Evolutionary conservation across 2,888 invertebrate genomes (phyloP).

Genomic region (Tetranychus piercei): DNA sequence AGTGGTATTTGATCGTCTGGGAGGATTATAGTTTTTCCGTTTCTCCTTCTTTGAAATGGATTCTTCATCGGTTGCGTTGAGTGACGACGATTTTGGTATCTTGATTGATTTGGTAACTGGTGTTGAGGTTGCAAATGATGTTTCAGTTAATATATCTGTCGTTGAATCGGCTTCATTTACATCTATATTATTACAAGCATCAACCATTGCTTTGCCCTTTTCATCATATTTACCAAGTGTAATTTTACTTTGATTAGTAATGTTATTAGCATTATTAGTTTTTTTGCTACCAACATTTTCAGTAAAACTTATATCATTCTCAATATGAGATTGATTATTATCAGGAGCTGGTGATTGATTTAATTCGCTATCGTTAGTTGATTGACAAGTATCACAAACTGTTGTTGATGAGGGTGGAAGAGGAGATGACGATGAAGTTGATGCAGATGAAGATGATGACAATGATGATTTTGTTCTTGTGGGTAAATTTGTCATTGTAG

Average conservation of each 20-base stretch:
- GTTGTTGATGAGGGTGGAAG: neutral
- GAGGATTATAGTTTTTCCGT: conserved; percentile 2
- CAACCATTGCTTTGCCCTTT: neutral
- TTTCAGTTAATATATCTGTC: conserved; percentile 22
- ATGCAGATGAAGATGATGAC: neutral
- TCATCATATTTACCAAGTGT: too few species aligned
- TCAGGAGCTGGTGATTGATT: too few species aligned
- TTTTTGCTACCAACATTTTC: neutral
- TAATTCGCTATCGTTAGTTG: neutral
- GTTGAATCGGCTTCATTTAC: conserved; percentile 13
- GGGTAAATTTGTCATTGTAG: too few species aligned
- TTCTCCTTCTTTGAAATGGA: neutral
- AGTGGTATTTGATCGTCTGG: conserved; percentile 3
- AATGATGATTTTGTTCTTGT: neutral
- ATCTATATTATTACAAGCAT: conserved; percentile 1
- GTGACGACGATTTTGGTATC: neutral
- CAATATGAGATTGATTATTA: neutral
- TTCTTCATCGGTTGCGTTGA: neutral
- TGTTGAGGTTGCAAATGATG: conserved; percentile 28
- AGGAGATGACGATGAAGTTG: neutral
- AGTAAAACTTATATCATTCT: neutral
- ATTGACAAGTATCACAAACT: neutral
- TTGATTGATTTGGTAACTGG: conserved; percentile 24
- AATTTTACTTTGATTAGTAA: too few species aligned
- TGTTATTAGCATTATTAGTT: neutral